These are phyloP conservation scores for Epistrophe eligans DNA, from an alignment of 2,888 invertebrate species.

Conservation along the genomic window DNA sequence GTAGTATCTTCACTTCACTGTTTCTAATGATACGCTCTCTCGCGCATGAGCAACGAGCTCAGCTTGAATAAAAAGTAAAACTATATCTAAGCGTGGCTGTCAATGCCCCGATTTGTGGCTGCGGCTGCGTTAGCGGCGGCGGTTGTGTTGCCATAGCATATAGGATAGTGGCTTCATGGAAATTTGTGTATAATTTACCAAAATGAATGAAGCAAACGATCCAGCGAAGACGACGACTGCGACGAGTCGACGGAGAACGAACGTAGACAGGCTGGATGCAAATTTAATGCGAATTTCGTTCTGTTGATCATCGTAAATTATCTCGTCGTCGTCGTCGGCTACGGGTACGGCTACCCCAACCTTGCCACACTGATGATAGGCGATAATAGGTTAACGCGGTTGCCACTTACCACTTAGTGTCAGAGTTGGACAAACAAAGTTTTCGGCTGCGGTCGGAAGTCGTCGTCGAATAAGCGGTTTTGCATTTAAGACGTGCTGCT, in stretches of 20 bases:
- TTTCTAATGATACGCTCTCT: slow-evolving; percentile 71
- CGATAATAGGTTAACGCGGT: slow-evolving; percentile 76
- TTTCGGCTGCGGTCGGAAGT: slow-evolving; percentile 72
- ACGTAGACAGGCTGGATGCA: slow-evolving; percentile 60
- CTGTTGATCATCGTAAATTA: slow-evolving; percentile 75
- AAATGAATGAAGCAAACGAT: slow-evolving; percentile 56
- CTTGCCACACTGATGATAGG: slow-evolving; percentile 68
- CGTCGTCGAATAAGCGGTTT: slow-evolving; percentile 63
- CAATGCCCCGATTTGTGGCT: slow-evolving; percentile 32
- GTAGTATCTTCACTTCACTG: slow-evolving; percentile 19
- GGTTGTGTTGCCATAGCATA: neutral
- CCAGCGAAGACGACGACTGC: neutral
- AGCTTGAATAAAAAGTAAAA: slow-evolving; percentile 32
- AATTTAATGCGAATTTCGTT: slow-evolving; percentile 76
- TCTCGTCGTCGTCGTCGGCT: slow-evolving; percentile 53
- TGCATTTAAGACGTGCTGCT: slow-evolving; percentile 71
- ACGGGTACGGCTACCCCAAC: slow-evolving; percentile 30
- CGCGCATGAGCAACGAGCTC: slow-evolving; percentile 64
- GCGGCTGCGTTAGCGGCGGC: neutral
- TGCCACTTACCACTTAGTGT: slow-evolving; percentile 74
- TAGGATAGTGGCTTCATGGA: slow-evolving; percentile 63
- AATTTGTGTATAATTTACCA: slow-evolving; percentile 73
- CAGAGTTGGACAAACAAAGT: slow-evolving; percentile 73
- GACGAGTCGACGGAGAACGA: neutral
- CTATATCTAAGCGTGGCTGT: slow-evolving; percentile 34